phyloP scores from a whole-genome alignment of 1,140 invertebrate species.

The Tetramorium parvispinum region DNA sequence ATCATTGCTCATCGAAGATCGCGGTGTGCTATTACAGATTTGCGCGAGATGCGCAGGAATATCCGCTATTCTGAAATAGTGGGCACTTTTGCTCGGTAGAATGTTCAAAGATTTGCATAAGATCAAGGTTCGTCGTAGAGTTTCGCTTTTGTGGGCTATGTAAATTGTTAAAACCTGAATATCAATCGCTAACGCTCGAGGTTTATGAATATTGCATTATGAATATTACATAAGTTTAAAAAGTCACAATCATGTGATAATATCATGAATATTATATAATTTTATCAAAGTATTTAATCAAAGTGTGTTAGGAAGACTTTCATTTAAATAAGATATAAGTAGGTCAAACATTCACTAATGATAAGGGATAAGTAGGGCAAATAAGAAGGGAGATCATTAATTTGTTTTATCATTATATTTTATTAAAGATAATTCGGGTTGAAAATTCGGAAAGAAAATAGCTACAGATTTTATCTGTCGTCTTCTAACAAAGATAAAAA shows the following conservation, averaged over 20 bases:
- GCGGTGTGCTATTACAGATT: slow-evolving; percentile 26
- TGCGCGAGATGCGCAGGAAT: not conserved
- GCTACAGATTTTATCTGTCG: not conserved
- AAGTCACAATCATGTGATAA: not conserved
- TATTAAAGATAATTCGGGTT: not conserved
- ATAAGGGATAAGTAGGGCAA: no score
- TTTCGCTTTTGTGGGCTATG: slow-evolving; percentile 6
- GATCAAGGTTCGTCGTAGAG: not conserved
- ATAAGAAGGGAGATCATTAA: not conserved
- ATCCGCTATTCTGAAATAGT: not conserved
- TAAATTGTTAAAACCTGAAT: slow-evolving; percentile 28
- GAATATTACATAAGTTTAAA: not conserved
- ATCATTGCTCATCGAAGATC: slow-evolving; percentile 42
- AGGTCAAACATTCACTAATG: not conserved
- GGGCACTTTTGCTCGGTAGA: not conserved
- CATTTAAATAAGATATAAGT: not conserved
- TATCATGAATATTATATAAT: slow-evolving; percentile 1
- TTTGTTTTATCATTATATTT: not conserved
- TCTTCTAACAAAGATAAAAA: not conserved
- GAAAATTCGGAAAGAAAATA: not conserved
- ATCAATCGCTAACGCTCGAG: not conserved
- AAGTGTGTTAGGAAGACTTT: not conserved
- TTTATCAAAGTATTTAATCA: not conserved
- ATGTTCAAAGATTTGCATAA: slow-evolving; percentile 20
- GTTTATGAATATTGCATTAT: slow-evolving; percentile 14